phyloP scores from a whole-genome alignment of 2,888 invertebrate genomes.

The Pachymerium ferrugineum region DNA sequence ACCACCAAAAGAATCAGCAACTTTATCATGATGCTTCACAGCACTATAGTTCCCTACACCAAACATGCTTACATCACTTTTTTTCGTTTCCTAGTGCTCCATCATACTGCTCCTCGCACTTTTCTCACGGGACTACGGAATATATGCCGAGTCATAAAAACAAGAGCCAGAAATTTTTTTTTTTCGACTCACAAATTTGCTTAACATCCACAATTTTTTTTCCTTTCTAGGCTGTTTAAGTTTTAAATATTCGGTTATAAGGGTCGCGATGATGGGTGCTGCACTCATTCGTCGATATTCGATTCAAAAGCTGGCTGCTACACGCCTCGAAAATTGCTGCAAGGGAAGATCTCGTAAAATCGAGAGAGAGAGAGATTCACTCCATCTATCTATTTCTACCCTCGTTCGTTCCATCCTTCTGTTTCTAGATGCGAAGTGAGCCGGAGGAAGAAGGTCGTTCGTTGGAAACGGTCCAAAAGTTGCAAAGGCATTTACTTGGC shows the following conservation, averaged over 20 bases:
- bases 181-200: not conserved
- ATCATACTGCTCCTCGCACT: conserved; percentile 10
- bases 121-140: conserved; percentile 5
- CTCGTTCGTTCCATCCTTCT: not conserved
- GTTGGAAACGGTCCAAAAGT: conserved; percentile 6
- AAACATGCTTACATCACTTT: not conserved
- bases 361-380: not conserved
- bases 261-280: not conserved
- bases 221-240: not conserved
- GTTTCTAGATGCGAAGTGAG: not conserved
- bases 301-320: not conserved
- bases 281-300: conserved; percentile 15
- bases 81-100: not conserved
- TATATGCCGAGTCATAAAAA: conserved; percentile 18
- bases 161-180: conserved; percentile 2
- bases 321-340: conserved; percentile 21
- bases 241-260: conserved; percentile 14
- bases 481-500: conserved; percentile 14
- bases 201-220: not conserved
- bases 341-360: too few species aligned
- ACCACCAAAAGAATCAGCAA: too few species aligned
- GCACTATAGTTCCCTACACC: too few species aligned
- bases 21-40: too few species aligned
- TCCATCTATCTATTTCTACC: conserved; percentile 11
- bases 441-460: not conserved